Evolutionary conservation across 2,113 vertebrate species (phyloP).

Genomic region (Urocynchramus pylzowi): DNA sequence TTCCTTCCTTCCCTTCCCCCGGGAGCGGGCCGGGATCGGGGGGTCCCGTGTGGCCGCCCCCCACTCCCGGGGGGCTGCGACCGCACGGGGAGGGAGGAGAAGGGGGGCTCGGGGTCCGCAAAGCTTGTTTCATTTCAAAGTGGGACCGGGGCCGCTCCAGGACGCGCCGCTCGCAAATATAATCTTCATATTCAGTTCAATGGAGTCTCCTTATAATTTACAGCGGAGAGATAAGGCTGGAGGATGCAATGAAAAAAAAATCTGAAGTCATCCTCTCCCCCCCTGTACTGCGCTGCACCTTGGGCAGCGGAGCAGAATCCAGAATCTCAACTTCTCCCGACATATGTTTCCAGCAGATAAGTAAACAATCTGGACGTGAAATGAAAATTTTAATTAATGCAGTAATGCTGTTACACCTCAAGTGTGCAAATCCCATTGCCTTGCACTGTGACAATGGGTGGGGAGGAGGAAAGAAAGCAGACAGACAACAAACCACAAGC

Average conservation of each 20-base stretch:
- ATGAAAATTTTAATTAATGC: constrained; percentile 98
- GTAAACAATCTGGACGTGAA: constrained; percentile 99
- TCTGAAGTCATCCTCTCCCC: constrained; percentile 74
- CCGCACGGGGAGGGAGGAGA: neutral
- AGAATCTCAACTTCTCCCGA: constrained; percentile 93
- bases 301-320: constrained; percentile 97
- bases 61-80: neutral
- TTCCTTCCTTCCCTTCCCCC: neutral
- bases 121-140: constrained; percentile 83
- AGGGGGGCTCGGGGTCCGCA: neutral
- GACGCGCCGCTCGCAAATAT: constrained; percentile 76
- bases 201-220: constrained; percentile 96
- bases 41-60: neutral
- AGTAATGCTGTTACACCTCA: constrained; percentile 92
- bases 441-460: constrained; percentile 81
- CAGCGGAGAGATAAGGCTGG: constrained; percentile 88
- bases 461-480: constrained; percentile 46
- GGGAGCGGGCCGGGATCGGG: neutral
- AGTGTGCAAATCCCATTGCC: constrained; percentile 90
- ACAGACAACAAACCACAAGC: constrained; percentile 69
- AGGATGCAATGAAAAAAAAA: constrained; percentile 89
- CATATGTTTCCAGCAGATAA: constrained; percentile 99
- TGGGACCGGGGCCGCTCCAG: constrained; percentile 83
- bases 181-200: constrained; percentile 91
- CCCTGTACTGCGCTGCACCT: constrained; percentile 89